These are phyloP conservation scores for Cyprinus carpio DNA, from an alignment of 2,113 vertebrate species.

Conservation along the genomic window DNA sequence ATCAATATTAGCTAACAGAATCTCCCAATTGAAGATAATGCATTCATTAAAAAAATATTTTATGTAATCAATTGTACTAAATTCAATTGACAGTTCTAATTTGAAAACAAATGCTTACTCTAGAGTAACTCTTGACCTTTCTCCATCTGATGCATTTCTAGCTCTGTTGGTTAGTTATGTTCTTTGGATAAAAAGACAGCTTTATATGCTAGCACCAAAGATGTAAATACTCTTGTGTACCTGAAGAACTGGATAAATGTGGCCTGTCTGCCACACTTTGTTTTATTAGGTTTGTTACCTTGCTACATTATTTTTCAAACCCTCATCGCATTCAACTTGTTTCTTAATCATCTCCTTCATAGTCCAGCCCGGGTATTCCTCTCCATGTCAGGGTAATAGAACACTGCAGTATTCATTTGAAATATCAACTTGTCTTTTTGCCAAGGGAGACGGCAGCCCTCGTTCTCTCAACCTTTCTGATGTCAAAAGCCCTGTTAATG, in stretches of 20 bases:
- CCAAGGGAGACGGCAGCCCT: conserved; percentile 39
- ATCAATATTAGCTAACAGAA: neutral
- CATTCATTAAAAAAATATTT: neutral
- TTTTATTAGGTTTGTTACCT: conserved; percentile 30
- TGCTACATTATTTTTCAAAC: conserved; percentile 22
- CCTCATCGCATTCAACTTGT: conserved; percentile 1
- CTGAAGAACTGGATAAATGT: neutral
- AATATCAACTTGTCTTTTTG: conserved; percentile 50
- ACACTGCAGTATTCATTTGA: conserved; percentile 38
- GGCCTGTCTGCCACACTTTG: conserved; percentile 20
- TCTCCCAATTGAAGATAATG: neutral
- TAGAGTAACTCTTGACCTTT: neutral
- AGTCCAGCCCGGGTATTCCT: conserved; percentile 18
- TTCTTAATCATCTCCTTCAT: conserved; percentile 42
- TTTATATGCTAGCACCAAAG: neutral
- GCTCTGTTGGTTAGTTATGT: neutral
- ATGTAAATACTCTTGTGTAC: conserved; percentile 9
- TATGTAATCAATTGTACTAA: neutral
- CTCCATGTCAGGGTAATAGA: conserved; percentile 40
- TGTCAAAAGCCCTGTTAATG: conserved; percentile 9
- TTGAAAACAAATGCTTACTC: conserved; percentile 1
- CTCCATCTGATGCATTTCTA: neutral
- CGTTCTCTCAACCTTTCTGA: conserved; percentile 19
- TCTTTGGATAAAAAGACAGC: neutral
- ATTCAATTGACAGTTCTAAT: neutral